phyloP scores from a whole-genome alignment of 2,888 invertebrate genomes.

The Microctonus aethiopoides region DNA sequence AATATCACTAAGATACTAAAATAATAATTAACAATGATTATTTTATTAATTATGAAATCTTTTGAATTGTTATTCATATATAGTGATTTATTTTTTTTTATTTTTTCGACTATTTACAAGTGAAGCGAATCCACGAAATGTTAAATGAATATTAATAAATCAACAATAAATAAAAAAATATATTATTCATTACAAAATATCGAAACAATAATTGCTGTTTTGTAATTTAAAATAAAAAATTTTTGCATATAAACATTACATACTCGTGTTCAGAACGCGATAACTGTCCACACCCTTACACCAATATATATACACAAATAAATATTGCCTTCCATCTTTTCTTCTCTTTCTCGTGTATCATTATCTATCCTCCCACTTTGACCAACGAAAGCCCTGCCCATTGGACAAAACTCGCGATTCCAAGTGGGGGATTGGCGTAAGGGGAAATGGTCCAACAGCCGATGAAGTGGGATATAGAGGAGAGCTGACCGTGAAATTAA shows the following conservation, averaged over 20 bases:
- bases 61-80: no score
- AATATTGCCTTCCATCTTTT: constrained; percentile 21
- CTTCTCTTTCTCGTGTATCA: constrained; percentile 24
- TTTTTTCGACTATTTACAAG: no score
- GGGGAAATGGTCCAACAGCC: constrained; percentile 33
- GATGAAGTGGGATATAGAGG: constrained; percentile 32
- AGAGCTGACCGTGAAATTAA: constrained; percentile 61
- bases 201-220: neutral
- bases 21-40: no score
- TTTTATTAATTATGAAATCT: no score
- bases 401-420: constrained; percentile 11
- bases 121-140: no score
- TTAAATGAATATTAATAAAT: no score
- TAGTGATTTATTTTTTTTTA: no score
- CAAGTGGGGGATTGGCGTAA: constrained; percentile 33
- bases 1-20: no score
- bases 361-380: constrained; percentile 18
- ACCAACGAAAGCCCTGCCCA: constrained; percentile 24
- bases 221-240: neutral
- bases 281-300: constrained; percentile 26
- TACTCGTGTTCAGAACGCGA: constrained; percentile 22
- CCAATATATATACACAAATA: constrained; percentile 9
- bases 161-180: no score
- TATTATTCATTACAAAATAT: neutral
- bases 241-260: constrained; percentile 22